Conservation (phyloP, 2,888 invertebrate genomes). For the Cotesia congregata region DNA sequence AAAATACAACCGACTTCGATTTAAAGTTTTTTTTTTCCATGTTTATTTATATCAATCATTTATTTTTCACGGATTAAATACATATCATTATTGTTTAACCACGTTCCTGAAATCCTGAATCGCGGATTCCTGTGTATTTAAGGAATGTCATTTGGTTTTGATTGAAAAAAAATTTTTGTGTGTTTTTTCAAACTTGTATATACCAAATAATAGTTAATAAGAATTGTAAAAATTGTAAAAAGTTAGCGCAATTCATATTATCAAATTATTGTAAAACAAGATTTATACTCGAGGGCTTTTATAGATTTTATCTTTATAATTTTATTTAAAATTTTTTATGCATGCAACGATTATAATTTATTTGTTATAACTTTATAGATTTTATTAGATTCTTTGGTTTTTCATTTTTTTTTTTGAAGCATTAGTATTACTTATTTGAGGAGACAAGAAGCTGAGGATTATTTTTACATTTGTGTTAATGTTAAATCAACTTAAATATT, state of each 20-base stretch:
- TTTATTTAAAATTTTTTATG: too few relatives aligned
- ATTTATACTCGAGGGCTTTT: background rate
- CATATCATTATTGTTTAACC: slow-evolving; percentile 8
- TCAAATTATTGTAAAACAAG: slow-evolving; percentile 20
- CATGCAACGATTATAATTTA: too few relatives aligned
- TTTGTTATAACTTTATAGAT: too few relatives aligned
- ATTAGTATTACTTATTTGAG: too few relatives aligned
- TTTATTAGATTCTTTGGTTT: too few relatives aligned
- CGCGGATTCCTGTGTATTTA: slow-evolving; percentile 22
- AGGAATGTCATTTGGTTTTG: too few relatives aligned
- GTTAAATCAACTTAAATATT: too few relatives aligned
- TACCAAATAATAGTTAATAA: background rate
- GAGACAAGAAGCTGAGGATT: too few relatives aligned
- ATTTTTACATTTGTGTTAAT: too few relatives aligned
- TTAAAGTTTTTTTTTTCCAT: slow-evolving; percentile 21
- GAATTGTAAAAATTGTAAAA: slow-evolving; percentile 26
- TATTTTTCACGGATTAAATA: background rate
- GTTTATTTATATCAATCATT: slow-evolving; percentile 8
- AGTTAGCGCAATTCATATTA: slow-evolving; percentile 17
- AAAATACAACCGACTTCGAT: slow-evolving; percentile 50
- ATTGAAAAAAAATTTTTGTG: too few relatives aligned
- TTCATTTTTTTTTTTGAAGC: too few relatives aligned
- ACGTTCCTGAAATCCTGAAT: slow-evolving; percentile 37
- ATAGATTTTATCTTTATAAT: too few relatives aligned
- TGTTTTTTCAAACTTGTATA: background rate